A percentile compares a stretch with the other conserved stretches of the same genome.
Evolutionary conservation across 2,888 invertebrate genomes (phyloP).

Genomic region (Drosophila flavopinicola): DNA sequence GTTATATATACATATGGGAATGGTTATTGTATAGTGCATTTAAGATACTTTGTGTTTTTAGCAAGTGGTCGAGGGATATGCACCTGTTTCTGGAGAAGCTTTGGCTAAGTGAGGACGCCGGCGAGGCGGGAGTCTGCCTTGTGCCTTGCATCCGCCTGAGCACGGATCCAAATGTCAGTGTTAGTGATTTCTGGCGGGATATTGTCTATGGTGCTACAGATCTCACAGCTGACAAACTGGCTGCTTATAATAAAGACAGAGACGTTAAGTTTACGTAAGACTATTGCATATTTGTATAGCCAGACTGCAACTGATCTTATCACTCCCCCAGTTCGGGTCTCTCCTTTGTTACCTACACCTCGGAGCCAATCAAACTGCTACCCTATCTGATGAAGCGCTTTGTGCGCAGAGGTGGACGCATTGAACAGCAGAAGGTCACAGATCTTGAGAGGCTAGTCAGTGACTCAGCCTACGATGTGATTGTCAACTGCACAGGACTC

Average conservation of each 20-base stretch:
- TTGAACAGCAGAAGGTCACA: slow-evolving; percentile 85
- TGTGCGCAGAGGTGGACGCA: slow-evolving; percentile 86
- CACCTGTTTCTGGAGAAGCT: slow-evolving; percentile 86
- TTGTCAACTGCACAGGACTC: slow-evolving; percentile 92
- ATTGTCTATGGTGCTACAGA: slow-evolving; percentile 68
- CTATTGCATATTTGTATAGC: neutral
- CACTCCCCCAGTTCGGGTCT: slow-evolving; percentile 86
- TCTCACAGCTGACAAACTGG: slow-evolving; percentile 70
- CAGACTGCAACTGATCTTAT: neutral
- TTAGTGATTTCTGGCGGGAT: slow-evolving; percentile 75
- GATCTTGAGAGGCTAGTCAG: slow-evolving; percentile 85
- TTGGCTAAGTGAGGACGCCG: slow-evolving; percentile 86
- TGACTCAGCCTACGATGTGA: slow-evolving; percentile 86
- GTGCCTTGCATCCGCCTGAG: slow-evolving; percentile 84
- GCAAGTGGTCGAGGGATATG: slow-evolving; percentile 88
- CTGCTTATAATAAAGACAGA: slow-evolving; percentile 80
- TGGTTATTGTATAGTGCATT: neutral
- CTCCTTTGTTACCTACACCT: slow-evolving; percentile 88
- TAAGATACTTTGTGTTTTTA: slow-evolving; percentile 66
- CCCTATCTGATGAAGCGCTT: slow-evolving; percentile 89
- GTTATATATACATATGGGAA: slow-evolving; percentile 28
- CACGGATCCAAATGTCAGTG: slow-evolving; percentile 66
- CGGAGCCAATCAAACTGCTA: slow-evolving; percentile 88
- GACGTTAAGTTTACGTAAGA: slow-evolving; percentile 58
- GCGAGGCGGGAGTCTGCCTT: slow-evolving; percentile 85